Conservation (phyloP, 2,888 invertebrate genomes). For the Zhuqinia jingwanae region DNA sequence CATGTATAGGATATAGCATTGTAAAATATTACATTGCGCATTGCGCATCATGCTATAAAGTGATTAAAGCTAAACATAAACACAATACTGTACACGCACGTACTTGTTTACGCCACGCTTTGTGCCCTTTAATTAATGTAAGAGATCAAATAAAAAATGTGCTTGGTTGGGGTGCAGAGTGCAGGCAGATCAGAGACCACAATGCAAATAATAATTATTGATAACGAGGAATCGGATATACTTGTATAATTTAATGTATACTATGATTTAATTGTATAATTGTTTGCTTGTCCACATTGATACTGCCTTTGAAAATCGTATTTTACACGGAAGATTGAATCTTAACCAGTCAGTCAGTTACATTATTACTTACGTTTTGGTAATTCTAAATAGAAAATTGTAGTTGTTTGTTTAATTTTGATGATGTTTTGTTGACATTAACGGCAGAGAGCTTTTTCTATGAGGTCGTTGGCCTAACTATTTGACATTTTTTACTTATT, state of each 20-base stretch:
- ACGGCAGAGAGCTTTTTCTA: no score
- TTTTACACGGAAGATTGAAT: no score
- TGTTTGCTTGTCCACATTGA: no score
- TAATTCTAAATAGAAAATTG: no score
- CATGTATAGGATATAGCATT: background rate
- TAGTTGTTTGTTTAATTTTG: no score
- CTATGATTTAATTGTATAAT: background rate
- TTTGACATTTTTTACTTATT: conserved; percentile 41
- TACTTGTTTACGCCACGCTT: conserved; percentile 10
- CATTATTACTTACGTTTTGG: no score
- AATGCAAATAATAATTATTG: background rate
- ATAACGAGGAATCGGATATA: background rate
- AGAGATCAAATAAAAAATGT: background rate
- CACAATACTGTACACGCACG: background rate
- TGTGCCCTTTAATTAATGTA: background rate
- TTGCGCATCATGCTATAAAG: background rate
- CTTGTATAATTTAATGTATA: background rate
- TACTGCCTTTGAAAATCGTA: no score
- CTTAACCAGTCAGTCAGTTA: no score
- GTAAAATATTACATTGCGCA: background rate
- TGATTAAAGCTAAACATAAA: background rate
- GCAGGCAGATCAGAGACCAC: background rate
- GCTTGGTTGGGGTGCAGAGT: no score
- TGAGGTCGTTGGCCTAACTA: no score
- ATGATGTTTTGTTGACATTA: no score